A percentile compares a stretch with the other conserved stretches of the same genome.
These are phyloP conservation scores for Archips crataeganus DNA, from an alignment of 2,888 invertebrate species.

Conservation along the genomic window DNA sequence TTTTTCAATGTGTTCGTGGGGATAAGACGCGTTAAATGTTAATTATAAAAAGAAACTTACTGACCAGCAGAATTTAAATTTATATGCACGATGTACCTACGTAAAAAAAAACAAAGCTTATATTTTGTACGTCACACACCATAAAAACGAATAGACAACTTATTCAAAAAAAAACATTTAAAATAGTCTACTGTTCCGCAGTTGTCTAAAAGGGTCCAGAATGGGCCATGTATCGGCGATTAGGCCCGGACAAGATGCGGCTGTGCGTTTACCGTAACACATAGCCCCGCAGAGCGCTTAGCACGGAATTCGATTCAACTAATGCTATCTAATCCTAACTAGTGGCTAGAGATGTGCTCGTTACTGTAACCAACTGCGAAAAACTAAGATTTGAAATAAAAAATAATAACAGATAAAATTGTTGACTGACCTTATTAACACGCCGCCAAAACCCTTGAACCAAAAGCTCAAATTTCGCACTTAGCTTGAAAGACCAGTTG, in stretches of 20 bases:
- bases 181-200: neutral
- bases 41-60: no score
- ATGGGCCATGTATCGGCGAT: slow-evolving; percentile 50
- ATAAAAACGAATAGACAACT: neutral
- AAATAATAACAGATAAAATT: no score
- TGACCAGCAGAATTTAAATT: no score
- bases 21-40: no score
- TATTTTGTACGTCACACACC: neutral
- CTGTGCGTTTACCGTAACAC: slow-evolving; percentile 65
- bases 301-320: slow-evolving; percentile 82
- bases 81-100: no score
- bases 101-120: no score
- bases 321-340: slow-evolving; percentile 81
- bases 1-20: no score
- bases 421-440: no score
- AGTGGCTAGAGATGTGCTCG: slow-evolving; percentile 49
- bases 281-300: slow-evolving; percentile 79
- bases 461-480: no score
- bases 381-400: no score
- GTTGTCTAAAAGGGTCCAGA: neutral
- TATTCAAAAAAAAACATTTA: neutral
- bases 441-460: no score
- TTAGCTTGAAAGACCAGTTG: no score
- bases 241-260: slow-evolving; percentile 57
- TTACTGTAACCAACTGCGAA: neutral